A percentile compares a stretch with the other conserved stretches of the same genome.
phyloP scores from a whole-genome alignment of 1,140 invertebrate genomes.

The Caenorhabditis remanei region DNA sequence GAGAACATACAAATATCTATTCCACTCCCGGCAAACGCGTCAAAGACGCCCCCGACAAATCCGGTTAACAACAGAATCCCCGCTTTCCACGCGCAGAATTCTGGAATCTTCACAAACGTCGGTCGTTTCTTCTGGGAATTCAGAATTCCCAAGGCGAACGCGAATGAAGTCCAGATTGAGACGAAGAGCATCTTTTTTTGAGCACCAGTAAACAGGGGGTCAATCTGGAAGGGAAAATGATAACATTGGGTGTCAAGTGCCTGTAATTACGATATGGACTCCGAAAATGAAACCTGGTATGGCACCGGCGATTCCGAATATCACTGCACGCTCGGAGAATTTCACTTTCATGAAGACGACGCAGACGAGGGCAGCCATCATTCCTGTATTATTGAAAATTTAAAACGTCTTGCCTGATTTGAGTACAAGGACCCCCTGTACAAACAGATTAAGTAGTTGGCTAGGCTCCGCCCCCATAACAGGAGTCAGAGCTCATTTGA shows the following conservation, averaged over 20 bases:
- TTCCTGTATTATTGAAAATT: slow-evolving; percentile 55
- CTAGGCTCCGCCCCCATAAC: too few relatives aligned
- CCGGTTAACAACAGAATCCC: slow-evolving; percentile 69
- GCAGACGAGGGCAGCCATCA: slow-evolving; percentile 71
- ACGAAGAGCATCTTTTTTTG: slow-evolving; percentile 75
- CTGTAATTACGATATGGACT: slow-evolving; percentile 47
- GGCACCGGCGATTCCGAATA: slow-evolving; percentile 70
- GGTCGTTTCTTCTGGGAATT: slow-evolving; percentile 65
- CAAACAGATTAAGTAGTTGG: not conserved
- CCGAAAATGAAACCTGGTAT: slow-evolving; percentile 66
- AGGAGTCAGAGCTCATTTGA: too few relatives aligned
- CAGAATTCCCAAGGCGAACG: slow-evolving; percentile 70
- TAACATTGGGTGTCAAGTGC: not conserved
- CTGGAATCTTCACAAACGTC: slow-evolving; percentile 66
- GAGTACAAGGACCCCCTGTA: not conserved
- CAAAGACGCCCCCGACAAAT: slow-evolving; percentile 69
- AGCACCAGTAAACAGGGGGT: slow-evolving; percentile 60
- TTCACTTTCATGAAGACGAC: slow-evolving; percentile 73
- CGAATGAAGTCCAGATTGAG: slow-evolving; percentile 68
- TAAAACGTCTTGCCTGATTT: not conserved
- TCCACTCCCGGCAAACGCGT: slow-evolving; percentile 70
- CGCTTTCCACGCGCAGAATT: slow-evolving; percentile 68
- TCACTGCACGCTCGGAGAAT: slow-evolving; percentile 69
- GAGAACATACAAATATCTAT: slow-evolving; percentile 74
- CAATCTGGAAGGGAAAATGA: slow-evolving; percentile 50